Evolutionary conservation across 2,113 vertebrate species (phyloP), one percentile per base, ranked within the genome.

Genomic region (Crocuta crocuta): DNA sequence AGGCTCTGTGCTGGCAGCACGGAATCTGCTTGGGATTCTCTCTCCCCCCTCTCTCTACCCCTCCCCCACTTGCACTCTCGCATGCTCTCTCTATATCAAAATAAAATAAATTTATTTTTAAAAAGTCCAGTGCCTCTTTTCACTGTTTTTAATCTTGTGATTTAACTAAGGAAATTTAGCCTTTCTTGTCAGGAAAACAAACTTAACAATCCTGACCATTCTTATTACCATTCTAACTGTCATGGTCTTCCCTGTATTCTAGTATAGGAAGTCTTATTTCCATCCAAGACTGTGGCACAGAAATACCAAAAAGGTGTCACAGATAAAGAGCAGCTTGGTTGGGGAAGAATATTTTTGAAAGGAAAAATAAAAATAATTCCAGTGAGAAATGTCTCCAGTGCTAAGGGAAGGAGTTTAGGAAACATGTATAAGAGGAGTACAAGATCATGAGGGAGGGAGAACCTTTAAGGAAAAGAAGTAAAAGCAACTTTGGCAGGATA

Each of bases 81-180:
- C 21, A 5, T 21, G 21, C 21, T 21, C 58, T 23, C 58, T 23
- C 58, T 23, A 2, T 61, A 2, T 61, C 58, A 23, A 23, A 61
- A 61, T 61, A 23, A 61, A 61, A 61, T 61, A 61, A 61, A 61
- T 13, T 23, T 73, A 9, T 33, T 24, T 48, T 17, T 50, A 7
- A 33, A 71, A 96, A 24, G 31, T 45, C 48, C 23, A 65, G 1
- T 86, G 12, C 5, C 23, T 87, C 28, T 94, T 97, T 76, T 50
- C 48, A 45, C 55, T 80, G 1, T 55, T 58, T 58, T 1, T 89
- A 53, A 92, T 28, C 2, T 61, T 66, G 23, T n/a, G 48, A 92
- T 92, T 78, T 97, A 68, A n/a, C 48, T 97, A 79, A 86, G 35
- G 24, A 74, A 65, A 39, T 76, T 76, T 53, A 86, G 19, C 65